Percentiles rank a stretch among this genome's conserved stretches.
Evolutionary conservation across 2,888 invertebrate species (phyloP).

Genomic region (Anthophora plumipes): DNA sequence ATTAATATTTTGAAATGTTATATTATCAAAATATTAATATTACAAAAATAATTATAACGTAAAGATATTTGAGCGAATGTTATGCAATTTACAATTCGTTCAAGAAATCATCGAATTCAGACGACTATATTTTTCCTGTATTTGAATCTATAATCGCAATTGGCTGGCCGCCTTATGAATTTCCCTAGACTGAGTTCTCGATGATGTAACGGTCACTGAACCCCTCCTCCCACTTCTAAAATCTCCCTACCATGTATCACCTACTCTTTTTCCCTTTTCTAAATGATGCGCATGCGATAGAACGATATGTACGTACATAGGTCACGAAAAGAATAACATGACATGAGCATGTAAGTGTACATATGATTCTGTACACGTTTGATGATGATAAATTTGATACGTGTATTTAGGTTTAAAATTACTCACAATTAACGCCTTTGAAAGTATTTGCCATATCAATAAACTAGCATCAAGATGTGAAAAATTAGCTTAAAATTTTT

Average conservation of each 20-base stretch:
- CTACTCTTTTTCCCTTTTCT: constrained; percentile 68
- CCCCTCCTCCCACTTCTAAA: constrained; percentile 77
- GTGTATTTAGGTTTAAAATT: background rate
- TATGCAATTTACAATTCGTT: background rate
- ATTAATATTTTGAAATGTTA: background rate
- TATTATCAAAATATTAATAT: background rate
- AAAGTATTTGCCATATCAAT: background rate
- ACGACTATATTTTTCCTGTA: background rate
- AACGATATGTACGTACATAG: constrained; percentile 53
- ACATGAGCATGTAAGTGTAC: constrained; percentile 25
- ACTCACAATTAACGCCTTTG: background rate
- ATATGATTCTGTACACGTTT: constrained; percentile 9
- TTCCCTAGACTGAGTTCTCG: constrained; percentile 75
- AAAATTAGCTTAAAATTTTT: background rate
- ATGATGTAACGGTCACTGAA: constrained; percentile 84
- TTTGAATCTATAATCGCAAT: constrained; percentile 61
- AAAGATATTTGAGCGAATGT: background rate
- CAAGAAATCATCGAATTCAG: background rate
- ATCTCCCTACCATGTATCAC: constrained; percentile 63
- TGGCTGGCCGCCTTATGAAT: constrained; percentile 70
- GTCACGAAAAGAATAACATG: constrained; percentile 47
- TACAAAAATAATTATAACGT: background rate
- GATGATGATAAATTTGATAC: constrained; percentile 1
- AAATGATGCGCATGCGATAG: constrained; percentile 65
- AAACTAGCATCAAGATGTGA: background rate